phyloP scores from a whole-genome alignment of 2,888 invertebrate genomes.

The Gymnocheta viridis region DNA sequence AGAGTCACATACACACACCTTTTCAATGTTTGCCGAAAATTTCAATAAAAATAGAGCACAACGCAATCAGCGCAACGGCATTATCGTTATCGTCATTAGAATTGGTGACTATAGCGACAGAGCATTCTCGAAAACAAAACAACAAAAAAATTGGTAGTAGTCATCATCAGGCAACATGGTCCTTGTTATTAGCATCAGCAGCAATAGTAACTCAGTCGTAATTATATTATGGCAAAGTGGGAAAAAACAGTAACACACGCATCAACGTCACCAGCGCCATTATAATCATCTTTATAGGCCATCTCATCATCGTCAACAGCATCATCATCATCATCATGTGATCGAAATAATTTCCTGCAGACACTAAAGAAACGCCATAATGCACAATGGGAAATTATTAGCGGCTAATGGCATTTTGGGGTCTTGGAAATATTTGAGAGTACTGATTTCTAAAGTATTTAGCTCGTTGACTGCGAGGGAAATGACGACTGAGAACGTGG shows the following conservation, averaged over 20 bases:
- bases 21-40: conserved; percentile 69
- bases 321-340: no score
- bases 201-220: conserved; percentile 18
- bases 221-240: conserved; percentile 16
- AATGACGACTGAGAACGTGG: no score
- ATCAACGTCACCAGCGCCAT: background rate
- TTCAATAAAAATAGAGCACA: conserved; percentile 65
- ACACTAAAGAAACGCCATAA: background rate
- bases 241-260: background rate
- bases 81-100: conserved; percentile 36
- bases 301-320: conserved; percentile 26
- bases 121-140: background rate
- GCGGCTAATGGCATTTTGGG: no score
- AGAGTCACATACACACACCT: conserved; percentile 53
- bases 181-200: conserved; percentile 1
- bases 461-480: no score
- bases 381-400: conserved; percentile 2
- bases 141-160: background rate
- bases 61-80: conserved; percentile 42
- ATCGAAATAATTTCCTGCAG: conserved; percentile 22
- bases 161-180: conserved; percentile 10
- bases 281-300: conserved; percentile 33
- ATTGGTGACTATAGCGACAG: conserved; percentile 8
- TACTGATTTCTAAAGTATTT: no score
- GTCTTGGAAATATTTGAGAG: no score